phyloP scores from a whole-genome alignment of 2,888 invertebrate genomes.

The Limulus polyphemus region DNA sequence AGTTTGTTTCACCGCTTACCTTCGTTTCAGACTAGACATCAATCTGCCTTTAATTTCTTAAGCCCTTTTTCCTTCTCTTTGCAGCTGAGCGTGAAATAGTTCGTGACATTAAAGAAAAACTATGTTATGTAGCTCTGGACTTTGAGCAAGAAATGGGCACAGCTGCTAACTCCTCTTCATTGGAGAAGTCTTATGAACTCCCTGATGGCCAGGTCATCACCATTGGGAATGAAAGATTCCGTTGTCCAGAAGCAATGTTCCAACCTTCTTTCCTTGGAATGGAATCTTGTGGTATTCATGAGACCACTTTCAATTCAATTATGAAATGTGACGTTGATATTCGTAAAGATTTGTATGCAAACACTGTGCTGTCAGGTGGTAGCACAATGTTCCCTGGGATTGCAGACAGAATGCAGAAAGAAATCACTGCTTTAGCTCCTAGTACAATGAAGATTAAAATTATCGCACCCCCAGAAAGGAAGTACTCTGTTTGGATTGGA shows the following conservation, averaged over 20 bases:
- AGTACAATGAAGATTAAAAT: conserved; percentile 52
- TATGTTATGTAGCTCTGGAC: conserved; percentile 85
- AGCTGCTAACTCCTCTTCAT: conserved; percentile 73
- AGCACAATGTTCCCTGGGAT: conserved; percentile 96
- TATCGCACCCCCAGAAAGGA: conserved; percentile 87
- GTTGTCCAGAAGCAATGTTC: conserved; percentile 78
- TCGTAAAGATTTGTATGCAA: conserved; percentile 44
- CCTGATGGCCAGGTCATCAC: conserved; percentile 52
- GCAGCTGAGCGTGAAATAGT: conserved; percentile 67
- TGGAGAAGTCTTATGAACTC: conserved; percentile 72
- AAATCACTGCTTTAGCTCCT: conserved; percentile 70
- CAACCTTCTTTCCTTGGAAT: conserved; percentile 73
- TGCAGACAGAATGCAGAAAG: conserved; percentile 94
- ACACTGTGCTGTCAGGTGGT: conserved; percentile 61
- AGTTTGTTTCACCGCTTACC: too few species aligned
- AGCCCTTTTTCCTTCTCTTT: neutral
- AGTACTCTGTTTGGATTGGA: conserved; percentile 97
- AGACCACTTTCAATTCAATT: conserved; percentile 90
- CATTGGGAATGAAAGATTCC: conserved; percentile 75
- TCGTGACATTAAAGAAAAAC: conserved; percentile 86
- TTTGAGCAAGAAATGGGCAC: conserved; percentile 93
- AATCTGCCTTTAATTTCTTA: neutral
- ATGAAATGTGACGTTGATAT: conserved; percentile 92
- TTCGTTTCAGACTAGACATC: too few species aligned
- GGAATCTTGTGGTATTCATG: conserved; percentile 81